phyloP scores from a whole-genome alignment of 2,113 vertebrate species.

The Chamaetylas fuelleborni region DNA sequence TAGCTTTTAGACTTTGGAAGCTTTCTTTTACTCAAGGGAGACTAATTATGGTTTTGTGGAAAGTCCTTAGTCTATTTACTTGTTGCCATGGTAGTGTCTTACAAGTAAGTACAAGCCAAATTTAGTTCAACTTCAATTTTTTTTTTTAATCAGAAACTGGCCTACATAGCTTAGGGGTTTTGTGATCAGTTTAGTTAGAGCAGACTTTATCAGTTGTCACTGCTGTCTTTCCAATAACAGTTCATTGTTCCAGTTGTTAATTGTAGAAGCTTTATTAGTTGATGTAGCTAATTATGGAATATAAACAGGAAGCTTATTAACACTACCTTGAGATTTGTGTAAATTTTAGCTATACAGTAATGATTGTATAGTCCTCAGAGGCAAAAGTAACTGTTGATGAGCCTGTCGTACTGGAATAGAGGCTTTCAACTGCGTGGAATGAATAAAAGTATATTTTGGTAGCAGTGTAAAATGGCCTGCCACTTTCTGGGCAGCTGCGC shows the following conservation, averaged over 20 bases:
- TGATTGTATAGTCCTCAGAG: background rate
- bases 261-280: background rate
- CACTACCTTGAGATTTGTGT: background rate
- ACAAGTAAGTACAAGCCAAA: background rate
- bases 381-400: background rate
- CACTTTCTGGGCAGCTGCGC: background rate
- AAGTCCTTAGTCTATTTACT: constrained; percentile 21
- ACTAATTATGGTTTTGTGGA: constrained; percentile 22
- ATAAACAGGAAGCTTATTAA: background rate
- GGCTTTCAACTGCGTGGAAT: background rate
- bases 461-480: background rate
- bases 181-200: background rate
- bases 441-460: background rate
- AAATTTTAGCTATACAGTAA: background rate
- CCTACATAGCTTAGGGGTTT: background rate
- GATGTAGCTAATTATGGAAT: background rate
- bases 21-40: background rate
- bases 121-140: background rate
- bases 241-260: background rate
- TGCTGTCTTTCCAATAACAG: background rate
- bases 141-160: background rate
- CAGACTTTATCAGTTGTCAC: background rate
- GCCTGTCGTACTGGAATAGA: background rate
- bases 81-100: constrained; percentile 12
- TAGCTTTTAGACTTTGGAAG: background rate